Evolutionary conservation across 1,140 invertebrate species (phyloP).

Genomic region (Drosophila pandora): DNA sequence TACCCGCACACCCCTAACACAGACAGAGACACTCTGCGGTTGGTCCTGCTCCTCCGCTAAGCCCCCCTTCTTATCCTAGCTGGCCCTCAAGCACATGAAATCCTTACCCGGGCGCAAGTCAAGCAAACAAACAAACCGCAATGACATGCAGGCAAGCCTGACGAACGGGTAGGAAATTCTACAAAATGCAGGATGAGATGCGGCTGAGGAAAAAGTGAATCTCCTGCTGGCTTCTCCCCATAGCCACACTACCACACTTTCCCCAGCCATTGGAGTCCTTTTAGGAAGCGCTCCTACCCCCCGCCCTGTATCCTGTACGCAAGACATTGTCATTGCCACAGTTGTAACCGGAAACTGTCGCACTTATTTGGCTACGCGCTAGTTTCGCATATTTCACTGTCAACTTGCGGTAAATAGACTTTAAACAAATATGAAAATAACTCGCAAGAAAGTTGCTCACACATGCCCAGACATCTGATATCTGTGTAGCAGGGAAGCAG

Average conservation of each 20-base stretch:
- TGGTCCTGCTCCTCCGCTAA: constrained; percentile 47
- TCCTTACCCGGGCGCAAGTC: constrained; percentile 79
- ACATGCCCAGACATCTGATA: constrained; percentile 20
- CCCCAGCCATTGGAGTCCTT: neutral
- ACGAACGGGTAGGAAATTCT: constrained; percentile 25
- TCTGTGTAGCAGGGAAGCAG: neutral
- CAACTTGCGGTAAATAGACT: constrained; percentile 82
- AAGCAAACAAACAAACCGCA: constrained; percentile 82
- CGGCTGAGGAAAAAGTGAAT: constrained; percentile 42
- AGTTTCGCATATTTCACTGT: constrained; percentile 82
- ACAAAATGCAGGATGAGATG: constrained; percentile 13
- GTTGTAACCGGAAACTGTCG: constrained; percentile 82
- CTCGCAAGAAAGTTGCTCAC: constrained; percentile 63
- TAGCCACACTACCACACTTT: too few relatives aligned
- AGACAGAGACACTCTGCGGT: constrained; percentile 59
- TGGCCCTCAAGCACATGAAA: constrained; percentile 75
- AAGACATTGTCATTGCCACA: constrained; percentile 70
- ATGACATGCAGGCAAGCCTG: constrained; percentile 71
- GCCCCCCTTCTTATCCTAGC: constrained; percentile 4
- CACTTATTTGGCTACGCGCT: constrained; percentile 82
- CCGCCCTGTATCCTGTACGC: neutral
- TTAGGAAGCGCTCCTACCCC: neutral
- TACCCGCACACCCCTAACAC: constrained; percentile 25
- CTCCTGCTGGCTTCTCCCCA: constrained; percentile 47
- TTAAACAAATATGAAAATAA: constrained; percentile 83